Conservation (phyloP, 2,113 vertebrate species). For the Helogale parvula region DNA sequence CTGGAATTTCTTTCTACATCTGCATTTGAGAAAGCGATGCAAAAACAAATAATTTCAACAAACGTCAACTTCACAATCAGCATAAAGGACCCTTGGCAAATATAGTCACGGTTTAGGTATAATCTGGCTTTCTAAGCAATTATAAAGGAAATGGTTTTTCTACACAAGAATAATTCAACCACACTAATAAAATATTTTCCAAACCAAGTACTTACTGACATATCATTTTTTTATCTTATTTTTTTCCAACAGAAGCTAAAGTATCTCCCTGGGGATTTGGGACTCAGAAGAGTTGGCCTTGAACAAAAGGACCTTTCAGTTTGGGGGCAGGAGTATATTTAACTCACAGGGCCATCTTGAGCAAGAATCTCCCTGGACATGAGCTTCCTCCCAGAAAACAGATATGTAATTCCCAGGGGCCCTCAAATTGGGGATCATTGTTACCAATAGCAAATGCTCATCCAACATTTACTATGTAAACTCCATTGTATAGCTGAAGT, state of each 20-base stretch:
- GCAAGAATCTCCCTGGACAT: neutral
- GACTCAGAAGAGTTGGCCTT: neutral
- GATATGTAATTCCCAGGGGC: neutral
- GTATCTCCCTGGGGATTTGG: neutral
- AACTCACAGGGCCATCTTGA: neutral
- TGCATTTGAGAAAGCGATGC: neutral
- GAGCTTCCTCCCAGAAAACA: neutral
- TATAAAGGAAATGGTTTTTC: slow-evolving; percentile 56
- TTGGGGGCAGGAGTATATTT: neutral
- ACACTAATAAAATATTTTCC: neutral
- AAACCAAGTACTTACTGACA: slow-evolving; percentile 43
- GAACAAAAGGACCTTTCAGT: neutral
- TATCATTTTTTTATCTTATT: neutral
- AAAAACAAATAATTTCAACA: slow-evolving; percentile 31
- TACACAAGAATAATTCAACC: slow-evolving; percentile 28
- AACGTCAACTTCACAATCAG: slow-evolving; percentile 44
- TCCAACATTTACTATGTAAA: neutral
- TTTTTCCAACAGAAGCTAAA: neutral
- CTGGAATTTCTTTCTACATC: neutral
- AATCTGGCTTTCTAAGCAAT: slow-evolving; percentile 48
- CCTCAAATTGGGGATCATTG: neutral
- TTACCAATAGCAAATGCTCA: neutral
- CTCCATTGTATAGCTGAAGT: neutral
- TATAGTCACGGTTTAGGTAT: neutral
- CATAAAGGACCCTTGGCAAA: slow-evolving; percentile 38